These are phyloP conservation scores for Ostrea denselamellosa DNA, from an alignment of 1,140 invertebrate species.

Conservation along the genomic window DNA sequence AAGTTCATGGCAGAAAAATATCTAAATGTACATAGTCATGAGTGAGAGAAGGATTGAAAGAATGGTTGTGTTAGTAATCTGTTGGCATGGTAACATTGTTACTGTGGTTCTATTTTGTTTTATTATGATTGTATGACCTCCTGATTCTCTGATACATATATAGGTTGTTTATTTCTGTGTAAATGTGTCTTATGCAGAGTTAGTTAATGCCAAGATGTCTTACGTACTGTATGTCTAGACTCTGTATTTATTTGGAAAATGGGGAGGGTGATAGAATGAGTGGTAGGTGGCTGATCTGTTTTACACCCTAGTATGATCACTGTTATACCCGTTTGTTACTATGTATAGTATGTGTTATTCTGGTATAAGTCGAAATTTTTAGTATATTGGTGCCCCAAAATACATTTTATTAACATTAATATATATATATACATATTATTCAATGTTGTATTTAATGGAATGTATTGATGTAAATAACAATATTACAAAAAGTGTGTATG, in stretches of 20 bases:
- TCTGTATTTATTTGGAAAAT: conserved; percentile 7
- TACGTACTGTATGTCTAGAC: background rate
- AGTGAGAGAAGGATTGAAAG: background rate
- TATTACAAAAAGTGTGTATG: no score
- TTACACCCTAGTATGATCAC: background rate
- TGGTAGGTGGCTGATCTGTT: background rate
- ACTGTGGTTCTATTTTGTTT: background rate
- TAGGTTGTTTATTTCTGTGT: background rate
- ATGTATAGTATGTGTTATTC: conserved; percentile 4
- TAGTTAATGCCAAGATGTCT: background rate
- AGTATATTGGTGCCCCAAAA: background rate
- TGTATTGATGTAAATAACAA: background rate
- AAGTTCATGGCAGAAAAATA: no score
- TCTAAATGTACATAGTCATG: background rate
- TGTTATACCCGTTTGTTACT: background rate
- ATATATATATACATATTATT: conserved; percentile 11
- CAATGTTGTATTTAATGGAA: background rate
- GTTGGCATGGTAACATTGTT: background rate
- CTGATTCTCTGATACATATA: background rate
- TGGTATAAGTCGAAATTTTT: background rate
- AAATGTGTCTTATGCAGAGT: background rate
- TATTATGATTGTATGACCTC: background rate
- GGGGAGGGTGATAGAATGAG: background rate
- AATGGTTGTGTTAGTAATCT: conserved; percentile 5
- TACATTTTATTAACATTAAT: background rate